Base-by-base conservation (phyloP, 2,113 vertebrate genomes). In the Mormyrus lacerda region DNA sequence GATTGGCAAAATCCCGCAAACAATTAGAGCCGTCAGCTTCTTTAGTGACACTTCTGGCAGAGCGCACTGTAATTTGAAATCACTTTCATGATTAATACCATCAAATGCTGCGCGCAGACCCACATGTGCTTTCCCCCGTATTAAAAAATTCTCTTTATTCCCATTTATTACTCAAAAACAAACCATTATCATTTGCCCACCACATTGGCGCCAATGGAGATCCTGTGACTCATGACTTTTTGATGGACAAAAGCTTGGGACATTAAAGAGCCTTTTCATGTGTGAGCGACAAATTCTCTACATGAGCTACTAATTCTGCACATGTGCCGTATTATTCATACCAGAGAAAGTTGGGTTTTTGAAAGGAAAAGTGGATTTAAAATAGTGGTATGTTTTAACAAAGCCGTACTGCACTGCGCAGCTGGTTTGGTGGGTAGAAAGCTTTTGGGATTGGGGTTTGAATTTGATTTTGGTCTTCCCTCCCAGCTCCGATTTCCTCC, bases 191-290 rank as follows among this genome's bases (percentile, higher is more conserved):
- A 31, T 61, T 58, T 89, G 88, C 79, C 79, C 76, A 61, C 51
- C 50, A 58, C 88, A 89, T 84, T 89, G 76, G 47, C 39, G 13
- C 50, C 35, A 47, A 48, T 42, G 31, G 44, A 87, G 87, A 65
- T 65, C 11, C 55, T 44, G 39, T 89, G 88, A 89, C 88, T 89
- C 88, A 83, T 89, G 76, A 83, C 88, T 89, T 89, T 82, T 87
- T 79, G 27, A 88, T 79, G 69, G 45, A 83, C 39, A 24, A 89
- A 89, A 53, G 35, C 31, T 55, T 55, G 35, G 82, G 50, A 82
- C 88, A 89, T 83, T 83, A 89, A 89, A 82, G 73, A n/a, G 35
- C 35, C 42, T 89, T 89, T 89, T 89, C 88, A 89, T 89, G 58
- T 48, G 13, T 76, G 65, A 47, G 19, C 39, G 6, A 47, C 82